phyloP scores from a whole-genome alignment of 1,140 invertebrate species.

The Plectrocnemia conspersa region DNA sequence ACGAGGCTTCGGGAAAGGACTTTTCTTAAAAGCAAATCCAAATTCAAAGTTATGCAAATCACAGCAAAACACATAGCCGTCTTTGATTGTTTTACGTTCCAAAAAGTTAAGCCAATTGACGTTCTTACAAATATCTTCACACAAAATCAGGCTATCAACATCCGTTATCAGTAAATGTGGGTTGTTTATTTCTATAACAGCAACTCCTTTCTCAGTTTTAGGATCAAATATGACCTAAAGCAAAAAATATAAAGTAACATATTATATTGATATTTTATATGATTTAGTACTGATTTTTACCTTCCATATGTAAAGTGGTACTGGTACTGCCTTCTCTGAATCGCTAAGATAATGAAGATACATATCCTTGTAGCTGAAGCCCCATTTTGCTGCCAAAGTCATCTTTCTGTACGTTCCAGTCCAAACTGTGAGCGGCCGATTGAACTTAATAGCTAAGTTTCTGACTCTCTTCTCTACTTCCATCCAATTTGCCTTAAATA shows the following conservation, averaged over 20 bases:
- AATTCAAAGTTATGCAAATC: conserved; percentile 38
- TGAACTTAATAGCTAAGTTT: conserved; percentile 31
- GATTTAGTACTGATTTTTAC: conserved; percentile 30
- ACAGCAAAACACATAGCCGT: conserved; percentile 44
- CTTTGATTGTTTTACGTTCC: conserved; percentile 35
- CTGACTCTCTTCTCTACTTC: conserved; percentile 39
- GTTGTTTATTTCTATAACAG: conserved; percentile 42
- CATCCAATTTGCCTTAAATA: conserved; percentile 39
- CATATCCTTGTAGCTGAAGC: conserved; percentile 30
- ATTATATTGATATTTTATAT: background rate
- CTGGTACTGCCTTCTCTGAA: conserved; percentile 28
- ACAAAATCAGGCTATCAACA: conserved; percentile 34
- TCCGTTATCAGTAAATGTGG: conserved; percentile 37
- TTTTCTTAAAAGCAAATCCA: conserved; percentile 30
- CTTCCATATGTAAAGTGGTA: conserved; percentile 43
- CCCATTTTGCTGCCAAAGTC: conserved; percentile 27
- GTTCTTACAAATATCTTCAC: conserved; percentile 39
- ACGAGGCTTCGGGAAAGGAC: conserved; percentile 31
- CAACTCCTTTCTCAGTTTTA: conserved; percentile 35
- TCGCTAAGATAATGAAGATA: conserved; percentile 31
- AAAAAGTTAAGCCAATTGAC: conserved; percentile 36
- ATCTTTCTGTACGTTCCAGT: conserved; percentile 37
- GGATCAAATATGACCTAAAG: conserved; percentile 41
- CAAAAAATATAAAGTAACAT: conserved; percentile 8
- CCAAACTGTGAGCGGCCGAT: conserved; percentile 35